Base-by-base conservation (phyloP, 2,113 vertebrate genomes). In the Drymodes brunneopygia region DNA sequence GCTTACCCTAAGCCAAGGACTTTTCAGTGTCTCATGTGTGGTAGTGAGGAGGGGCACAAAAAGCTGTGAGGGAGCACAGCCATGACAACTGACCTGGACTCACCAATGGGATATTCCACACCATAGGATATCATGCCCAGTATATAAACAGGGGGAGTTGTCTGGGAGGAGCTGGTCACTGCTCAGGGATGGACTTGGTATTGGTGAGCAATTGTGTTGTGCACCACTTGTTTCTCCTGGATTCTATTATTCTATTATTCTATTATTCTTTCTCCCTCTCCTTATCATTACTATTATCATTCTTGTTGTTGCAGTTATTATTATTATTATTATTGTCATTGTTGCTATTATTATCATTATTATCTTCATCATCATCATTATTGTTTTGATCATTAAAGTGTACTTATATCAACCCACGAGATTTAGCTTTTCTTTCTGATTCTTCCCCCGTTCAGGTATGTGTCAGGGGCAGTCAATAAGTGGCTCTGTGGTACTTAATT, bases 331-430 rank as follows among this genome's bases (percentile, higher is more conserved):
- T 10, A 13, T 44, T 5, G 4, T 21, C 2, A 42, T 40, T 7
- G 6, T 35, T 33, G 4, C 29, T 31, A 33, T 51, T 12, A 44
- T 44, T 4, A 71, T 29, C 1, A 35, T n/a, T 7, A 82, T 54
- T 7, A 35, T 51, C 4, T 15, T 38, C 4, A 29, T n/a, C 10
- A 48, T 42, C 9, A 54, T 62, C 8, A n/a, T 29, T 47, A 54
- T 23, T 65, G 10, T 44, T 65, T 65, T 1, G 0, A 33, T 81
- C 50, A 44, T 73, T 44, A 33, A 36, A 58, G 20, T 45, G 33
- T 8, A 44, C 15, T 50, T 57, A 40, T 8, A 25, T 56, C 35
- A 73, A 29, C 12, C 7, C 36, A 58, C 0, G 0, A 24, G 36
- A 12, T 51, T 73, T 44, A 44, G 10, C 44, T 88, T 58, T 58